phyloP scores from a whole-genome alignment of 2,797 vertebrate species.

The Chanos chanos region DNA sequence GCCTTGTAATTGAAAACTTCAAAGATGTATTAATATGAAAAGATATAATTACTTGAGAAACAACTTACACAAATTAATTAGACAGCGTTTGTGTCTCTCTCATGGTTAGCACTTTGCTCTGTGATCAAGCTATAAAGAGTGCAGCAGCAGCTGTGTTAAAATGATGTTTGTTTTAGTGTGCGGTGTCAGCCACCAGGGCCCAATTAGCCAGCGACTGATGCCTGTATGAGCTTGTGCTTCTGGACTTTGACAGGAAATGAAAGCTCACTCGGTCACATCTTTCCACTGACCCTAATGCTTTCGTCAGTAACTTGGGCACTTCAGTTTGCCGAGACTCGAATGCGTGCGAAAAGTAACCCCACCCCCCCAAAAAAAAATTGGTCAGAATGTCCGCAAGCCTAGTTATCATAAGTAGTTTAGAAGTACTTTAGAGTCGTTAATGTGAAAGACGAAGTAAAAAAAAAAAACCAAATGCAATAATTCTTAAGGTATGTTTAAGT shows the following conservation, averaged over 20 bases:
- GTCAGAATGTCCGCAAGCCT: no score
- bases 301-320: constrained; percentile 53
- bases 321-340: constrained; percentile 35
- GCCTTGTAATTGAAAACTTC: constrained; percentile 83
- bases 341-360: constrained; percentile 19
- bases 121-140: constrained; percentile 75
- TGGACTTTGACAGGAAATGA: constrained; percentile 67
- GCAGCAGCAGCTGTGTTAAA: constrained; percentile 69
- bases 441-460: no score
- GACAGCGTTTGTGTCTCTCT: constrained; percentile 73
- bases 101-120: constrained; percentile 68
- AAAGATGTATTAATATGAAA: constrained; percentile 56
- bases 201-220: constrained; percentile 90
- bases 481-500: no score
- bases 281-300: constrained; percentile 75
- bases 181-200: constrained; percentile 86
- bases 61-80: constrained; percentile 78
- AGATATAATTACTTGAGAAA: constrained; percentile 70
- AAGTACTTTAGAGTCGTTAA: no score
- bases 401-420: no score
- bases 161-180: constrained; percentile 87
- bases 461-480: no score
- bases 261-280: constrained; percentile 73
- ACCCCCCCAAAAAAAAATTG: no score
- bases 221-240: constrained; percentile 71